These are phyloP conservation scores for Willowsia nigromaculata DNA, from an alignment of 2,888 invertebrate genomes.

Conservation along the genomic window DNA sequence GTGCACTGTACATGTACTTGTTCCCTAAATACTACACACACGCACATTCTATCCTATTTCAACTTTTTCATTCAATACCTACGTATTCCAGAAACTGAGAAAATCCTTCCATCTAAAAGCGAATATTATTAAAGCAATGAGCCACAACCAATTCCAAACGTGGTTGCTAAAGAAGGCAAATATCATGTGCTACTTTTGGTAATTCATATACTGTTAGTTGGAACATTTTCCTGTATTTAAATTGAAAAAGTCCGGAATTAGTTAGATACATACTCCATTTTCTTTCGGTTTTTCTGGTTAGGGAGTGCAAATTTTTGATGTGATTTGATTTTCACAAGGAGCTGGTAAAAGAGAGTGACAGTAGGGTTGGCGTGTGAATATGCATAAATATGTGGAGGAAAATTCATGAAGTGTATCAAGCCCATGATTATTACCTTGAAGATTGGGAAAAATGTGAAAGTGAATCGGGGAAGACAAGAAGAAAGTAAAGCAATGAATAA, in stretches of 20 bases:
- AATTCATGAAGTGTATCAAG: slow-evolving; percentile 24
- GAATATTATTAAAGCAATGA: slow-evolving; percentile 77
- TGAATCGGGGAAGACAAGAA: slow-evolving; percentile 1
- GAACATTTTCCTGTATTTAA: neutral
- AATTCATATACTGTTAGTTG: neutral
- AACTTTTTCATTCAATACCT: slow-evolving; percentile 14
- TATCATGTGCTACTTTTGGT: neutral
- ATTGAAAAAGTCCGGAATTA: slow-evolving; percentile 53
- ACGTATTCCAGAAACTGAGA: neutral
- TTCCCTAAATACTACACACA: neutral
- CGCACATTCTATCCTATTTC: slow-evolving; percentile 20
- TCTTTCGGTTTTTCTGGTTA: slow-evolving; percentile 32
- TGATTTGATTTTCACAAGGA: slow-evolving; percentile 34
- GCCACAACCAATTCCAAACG: slow-evolving; percentile 64
- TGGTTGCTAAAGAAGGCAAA: neutral
- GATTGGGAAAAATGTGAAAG: slow-evolving; percentile 8
- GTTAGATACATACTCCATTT: neutral
- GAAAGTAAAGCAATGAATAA: slow-evolving; percentile 34
- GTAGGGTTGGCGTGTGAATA: neutral
- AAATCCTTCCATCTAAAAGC: slow-evolving; percentile 46
- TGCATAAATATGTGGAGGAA: slow-evolving; percentile 16
- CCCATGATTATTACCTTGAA: neutral
- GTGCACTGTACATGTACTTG: slow-evolving; percentile 70
- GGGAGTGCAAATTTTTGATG: slow-evolving; percentile 12
- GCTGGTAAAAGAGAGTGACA: neutral